Evolutionary conservation across 1,140 invertebrate species (phyloP), one percentile per base, ranked within the genome.

Genomic region (Microplitis mediator): DNA sequence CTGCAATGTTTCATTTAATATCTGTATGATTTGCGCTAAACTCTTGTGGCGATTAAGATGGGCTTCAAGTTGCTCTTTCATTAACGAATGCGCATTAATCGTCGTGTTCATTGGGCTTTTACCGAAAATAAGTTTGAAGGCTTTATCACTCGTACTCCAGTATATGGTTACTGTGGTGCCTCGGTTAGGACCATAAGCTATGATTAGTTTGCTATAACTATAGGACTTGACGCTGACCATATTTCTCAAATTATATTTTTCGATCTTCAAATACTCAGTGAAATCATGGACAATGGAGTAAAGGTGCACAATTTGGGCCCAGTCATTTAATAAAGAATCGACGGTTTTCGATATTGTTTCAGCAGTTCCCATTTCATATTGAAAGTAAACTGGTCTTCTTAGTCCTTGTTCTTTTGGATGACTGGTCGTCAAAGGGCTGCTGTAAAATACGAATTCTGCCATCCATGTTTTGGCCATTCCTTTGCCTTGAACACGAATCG

Each of bases 281-380:
- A 95, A 92, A 77, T 95, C 93, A 74, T 95, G 88, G 3, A 97
- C 92, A 4, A 97, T 87, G 1, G 91, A 91, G 80, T 97, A 97
- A 0, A 98, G 88, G 80, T 97, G 92, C 23, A 95, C 94, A 75
- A 98, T 96, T 77, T 95, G 93, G 2, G 91, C 91, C 97, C 97
- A 98, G 81, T 98, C 97, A 58, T 92, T 93, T 4, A 97, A 86
- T 54, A 97, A 87, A 0, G 92, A 90, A 75, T 97, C 93, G 0
- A 97, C 95, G 14, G 94, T 95, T 74, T 93, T 91, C 4, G 86
- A 82, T 56, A 93, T 89, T 34, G 89, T 90, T 36, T 94, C 93
- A 67, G 92, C 91, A 14, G 91, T 91, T 39, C 91, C 91, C 87
- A 97, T 92, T 76, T 98, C 96, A 83, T 97, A 97, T 74, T 93